Evolutionary conservation across 2,888 invertebrate species (phyloP).

Genomic region (Glyphotaelius pellucidus): DNA sequence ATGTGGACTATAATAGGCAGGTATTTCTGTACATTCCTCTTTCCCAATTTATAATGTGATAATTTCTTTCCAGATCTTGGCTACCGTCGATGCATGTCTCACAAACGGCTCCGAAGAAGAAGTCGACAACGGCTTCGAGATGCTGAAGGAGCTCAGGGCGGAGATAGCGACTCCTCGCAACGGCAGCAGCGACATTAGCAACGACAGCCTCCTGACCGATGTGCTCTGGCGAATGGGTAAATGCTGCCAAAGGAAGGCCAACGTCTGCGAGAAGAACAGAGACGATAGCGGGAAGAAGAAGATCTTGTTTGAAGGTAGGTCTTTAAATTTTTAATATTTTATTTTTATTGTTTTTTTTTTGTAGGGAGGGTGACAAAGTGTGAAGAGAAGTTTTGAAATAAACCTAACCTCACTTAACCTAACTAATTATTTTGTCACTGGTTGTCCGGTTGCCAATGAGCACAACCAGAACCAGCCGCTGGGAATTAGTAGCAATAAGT

Average conservation of each 20-base stretch:
- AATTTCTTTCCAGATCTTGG: slow-evolving; percentile 55
- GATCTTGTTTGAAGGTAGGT: slow-evolving; percentile 60
- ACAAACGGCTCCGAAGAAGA: slow-evolving; percentile 55
- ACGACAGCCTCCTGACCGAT: slow-evolving; percentile 42
- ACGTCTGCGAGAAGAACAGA: slow-evolving; percentile 56
- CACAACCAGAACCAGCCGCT: neutral
- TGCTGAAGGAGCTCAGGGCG: slow-evolving; percentile 53
- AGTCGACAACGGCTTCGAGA: slow-evolving; percentile 55
- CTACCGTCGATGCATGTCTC: slow-evolving; percentile 52
- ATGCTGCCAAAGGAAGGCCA: slow-evolving; percentile 62
- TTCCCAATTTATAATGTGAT: neutral
- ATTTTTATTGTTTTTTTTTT: neutral
- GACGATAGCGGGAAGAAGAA: slow-evolving; percentile 59
- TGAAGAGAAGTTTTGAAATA: no score
- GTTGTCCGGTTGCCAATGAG: neutral
- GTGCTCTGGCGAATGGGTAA: slow-evolving; percentile 63
- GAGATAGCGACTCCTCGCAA: neutral
- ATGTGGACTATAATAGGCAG: no score
- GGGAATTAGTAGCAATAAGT: no score
- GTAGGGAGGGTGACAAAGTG: neutral
- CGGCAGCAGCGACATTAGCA: neutral
- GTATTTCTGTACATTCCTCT: no score
- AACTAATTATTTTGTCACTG: no score
- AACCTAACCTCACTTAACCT: no score
- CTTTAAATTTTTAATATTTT: neutral